Base-by-base conservation (phyloP, 2,797 vertebrate genomes). In the Lateolabrax maculatus region DNA sequence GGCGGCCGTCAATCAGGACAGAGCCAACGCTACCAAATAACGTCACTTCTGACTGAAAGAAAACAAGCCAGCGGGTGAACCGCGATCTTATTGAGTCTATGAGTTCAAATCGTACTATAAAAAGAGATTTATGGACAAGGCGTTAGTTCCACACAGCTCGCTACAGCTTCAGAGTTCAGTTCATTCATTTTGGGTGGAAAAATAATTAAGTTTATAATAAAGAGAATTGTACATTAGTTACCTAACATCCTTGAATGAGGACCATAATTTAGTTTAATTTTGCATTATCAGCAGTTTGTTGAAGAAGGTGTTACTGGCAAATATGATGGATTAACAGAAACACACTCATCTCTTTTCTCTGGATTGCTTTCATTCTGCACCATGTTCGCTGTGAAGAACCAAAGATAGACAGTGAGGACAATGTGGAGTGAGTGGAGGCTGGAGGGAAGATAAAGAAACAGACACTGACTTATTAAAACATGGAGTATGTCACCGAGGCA, bases 391-490 rank as follows among this genome's bases (percentile, higher is more conserved):
- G n/a, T 29, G 23, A 29, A 49, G 27, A 41, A 27, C 51, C 23
- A 29, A 34, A 44, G 15, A 53, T 5, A 64, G 61, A 27, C 34
- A 23, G 6, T n/a, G n/a, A 9, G 65, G 29, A 72, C 62, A 72
- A 75, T 25, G 3, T n/a, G 27, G 21, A 81, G 56, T 0, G 21
- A 68, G 21, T 0, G 37, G 46, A 70, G 53, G 29, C 57, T 52
- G 29, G 19, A 63, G 43, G n/a, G n/a, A 53, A 68, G 69, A 71
- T 61, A 64, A 81, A 57, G 44, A 75, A 60, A 60, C 41, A 74
- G 21, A 58, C 29, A 16, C 18, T 7, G 63, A 15, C 15, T 63
- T 67, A 68, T 84, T 55, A 64, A 75, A 75, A 67, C 49, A 34
- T 4, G n/a, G 34, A 61, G 62, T 53, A 48, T n/a, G 31, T 46